A percentile compares a stretch with the other conserved stretches of the same genome.
Conservation (phyloP, 2,888 invertebrate genomes). For the Platycheirus albimanus region DNA sequence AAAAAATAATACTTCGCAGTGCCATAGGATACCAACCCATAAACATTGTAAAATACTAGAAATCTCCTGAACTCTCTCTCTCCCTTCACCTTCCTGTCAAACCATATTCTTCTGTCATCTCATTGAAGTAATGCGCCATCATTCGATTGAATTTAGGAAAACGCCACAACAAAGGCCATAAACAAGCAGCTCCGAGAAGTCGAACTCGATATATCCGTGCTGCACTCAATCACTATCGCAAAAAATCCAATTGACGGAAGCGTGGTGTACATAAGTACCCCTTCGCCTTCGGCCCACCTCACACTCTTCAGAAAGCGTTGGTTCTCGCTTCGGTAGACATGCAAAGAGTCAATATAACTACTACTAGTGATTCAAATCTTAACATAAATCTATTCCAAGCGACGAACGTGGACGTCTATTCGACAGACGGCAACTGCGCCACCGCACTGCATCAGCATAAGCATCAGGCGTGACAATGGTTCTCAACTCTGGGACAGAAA, state of each 20-base stretch:
- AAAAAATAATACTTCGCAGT: too few species aligned
- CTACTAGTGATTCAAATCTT: slow-evolving; percentile 63
- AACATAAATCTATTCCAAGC: slow-evolving; percentile 62
- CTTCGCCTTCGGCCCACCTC: not conserved
- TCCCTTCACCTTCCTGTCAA: too few species aligned
- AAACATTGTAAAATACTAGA: too few species aligned
- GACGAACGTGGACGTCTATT: slow-evolving; percentile 44
- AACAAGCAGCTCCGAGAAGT: slow-evolving; percentile 21
- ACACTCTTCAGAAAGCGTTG: not conserved
- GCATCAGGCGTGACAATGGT: slow-evolving; percentile 71
- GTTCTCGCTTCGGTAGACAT: slow-evolving; percentile 64
- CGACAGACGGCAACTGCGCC: not conserved
- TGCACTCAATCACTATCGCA: slow-evolving; percentile 61
- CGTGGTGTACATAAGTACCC: slow-evolving; percentile 22
- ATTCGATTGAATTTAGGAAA: slow-evolving; percentile 57
- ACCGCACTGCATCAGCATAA: not conserved
- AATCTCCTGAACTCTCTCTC: too few species aligned
- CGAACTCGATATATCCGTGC: slow-evolving; percentile 53
- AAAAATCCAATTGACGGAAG: slow-evolving; percentile 63
- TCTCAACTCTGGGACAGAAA: slow-evolving; percentile 67
- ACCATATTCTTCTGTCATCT: slow-evolving; percentile 16
- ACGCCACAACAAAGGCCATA: slow-evolving; percentile 49
- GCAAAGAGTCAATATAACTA: slow-evolving; percentile 74
- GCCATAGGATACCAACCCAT: too few species aligned
- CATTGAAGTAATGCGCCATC: slow-evolving; percentile 33